Percentiles rank a stretch among this genome's conserved stretches.
These are phyloP conservation scores for Catagonus wagneri DNA, from an alignment of 2,113 vertebrate genomes.

Conservation along the genomic window DNA sequence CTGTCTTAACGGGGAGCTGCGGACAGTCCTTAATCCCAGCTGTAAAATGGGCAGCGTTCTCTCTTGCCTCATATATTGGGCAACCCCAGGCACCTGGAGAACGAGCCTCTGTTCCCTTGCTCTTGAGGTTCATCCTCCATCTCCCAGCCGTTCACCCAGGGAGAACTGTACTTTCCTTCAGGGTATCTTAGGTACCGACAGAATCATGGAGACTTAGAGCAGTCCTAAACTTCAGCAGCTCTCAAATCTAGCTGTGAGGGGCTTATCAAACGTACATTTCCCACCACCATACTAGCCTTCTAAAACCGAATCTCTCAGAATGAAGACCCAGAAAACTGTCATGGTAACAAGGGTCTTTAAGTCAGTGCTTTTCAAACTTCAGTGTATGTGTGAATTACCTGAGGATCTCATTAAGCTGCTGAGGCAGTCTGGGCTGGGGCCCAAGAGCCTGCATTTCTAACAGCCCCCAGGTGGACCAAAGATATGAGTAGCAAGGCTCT, in stretches of 20 bases:
- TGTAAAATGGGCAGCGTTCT: constrained; percentile 43
- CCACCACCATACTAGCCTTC: neutral
- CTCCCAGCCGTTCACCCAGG: neutral
- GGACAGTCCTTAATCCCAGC: constrained; percentile 59
- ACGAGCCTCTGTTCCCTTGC: too few relatives aligned
- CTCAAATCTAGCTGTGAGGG: neutral
- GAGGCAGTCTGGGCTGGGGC: too few relatives aligned
- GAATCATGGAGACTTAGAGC: neutral
- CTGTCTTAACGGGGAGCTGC: constrained; percentile 35
- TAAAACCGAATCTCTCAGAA: neutral
- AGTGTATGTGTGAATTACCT: neutral
- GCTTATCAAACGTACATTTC: neutral
- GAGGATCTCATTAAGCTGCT: neutral
- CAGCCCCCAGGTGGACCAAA: neutral
- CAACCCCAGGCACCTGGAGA: neutral
- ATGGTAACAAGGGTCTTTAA: neutral
- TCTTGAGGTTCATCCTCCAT: fast-evolving
- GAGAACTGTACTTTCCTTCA: neutral
- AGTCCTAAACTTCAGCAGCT: neutral
- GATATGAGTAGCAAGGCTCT: neutral
- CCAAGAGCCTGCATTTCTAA: neutral
- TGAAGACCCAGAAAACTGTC: neutral
- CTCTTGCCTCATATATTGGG: neutral
- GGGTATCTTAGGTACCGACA: neutral
- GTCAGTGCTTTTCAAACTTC: neutral